Base-by-base conservation (phyloP, 2,888 invertebrate genomes). In the Dynastes tityus region DNA sequence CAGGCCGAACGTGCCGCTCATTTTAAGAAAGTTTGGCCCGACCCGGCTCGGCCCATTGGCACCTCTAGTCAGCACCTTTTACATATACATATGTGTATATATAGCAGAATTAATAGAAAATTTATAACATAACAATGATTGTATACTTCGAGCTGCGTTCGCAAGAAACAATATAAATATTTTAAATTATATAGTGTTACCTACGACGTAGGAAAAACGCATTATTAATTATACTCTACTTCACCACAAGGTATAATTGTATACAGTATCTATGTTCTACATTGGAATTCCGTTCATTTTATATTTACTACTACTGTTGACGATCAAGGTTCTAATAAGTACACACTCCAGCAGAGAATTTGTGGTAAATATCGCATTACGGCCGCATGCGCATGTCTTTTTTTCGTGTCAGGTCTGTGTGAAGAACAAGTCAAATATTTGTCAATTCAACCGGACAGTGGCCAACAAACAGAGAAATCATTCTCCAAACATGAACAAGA, bases 341-440 rank as follows among this genome's bases (percentile, higher is more conserved):
- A 67, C 67, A 65, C 75, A 63, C 64, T 64, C 51, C 49, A 64
- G 76, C 22, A 55, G 40, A 67, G 76, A 76, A 76, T 76, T 76
- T 76, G 76, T 76, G 76, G 76, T 76, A 67, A 76, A 67, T 76
- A 76, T 76, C 76, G 37, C 65, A 67, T 76, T 76, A 76, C 76
- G 58, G 73, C 58, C 58, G 58, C 58, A 73, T 73, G 58, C 70
- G 53, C 70, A 53, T 53, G 58, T 37, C 73, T 58, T 58, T 73
- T 71, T 73, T 58, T 58, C 64, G 73, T 71, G 76, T 79, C 77
- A 73, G 77, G 64, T 67, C 55, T 61, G 63, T 79, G 80, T 82
- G 80, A 82, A 82, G 82, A 80, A 80, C 80, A 80, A 70, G 78
- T 78, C 79, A 82, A 82, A 82, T 82, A 82, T 82, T 82, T 81